phyloP scores from a whole-genome alignment of 2,797 vertebrate species.

The Gephyroberyx darwinii region DNA sequence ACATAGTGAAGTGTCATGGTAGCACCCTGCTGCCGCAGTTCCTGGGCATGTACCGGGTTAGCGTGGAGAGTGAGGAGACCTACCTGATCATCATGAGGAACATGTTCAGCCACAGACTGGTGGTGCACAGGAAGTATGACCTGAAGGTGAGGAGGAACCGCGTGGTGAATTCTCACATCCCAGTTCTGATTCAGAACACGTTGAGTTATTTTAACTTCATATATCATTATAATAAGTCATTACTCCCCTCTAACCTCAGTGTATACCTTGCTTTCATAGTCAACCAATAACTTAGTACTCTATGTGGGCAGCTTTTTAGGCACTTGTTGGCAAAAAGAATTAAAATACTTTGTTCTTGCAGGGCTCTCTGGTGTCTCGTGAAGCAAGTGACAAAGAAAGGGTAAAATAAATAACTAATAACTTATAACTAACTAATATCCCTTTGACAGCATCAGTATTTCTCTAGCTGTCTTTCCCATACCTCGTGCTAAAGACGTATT shows the following conservation, averaged over 20 bases:
- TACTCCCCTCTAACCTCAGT: background rate
- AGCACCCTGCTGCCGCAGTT: conserved; percentile 93
- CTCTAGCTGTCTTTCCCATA: background rate
- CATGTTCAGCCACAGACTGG: conserved; percentile 93
- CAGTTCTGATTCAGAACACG: background rate
- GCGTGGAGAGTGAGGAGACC: conserved; percentile 92
- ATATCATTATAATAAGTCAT: too few relatives aligned
- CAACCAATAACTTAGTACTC: too few relatives aligned
- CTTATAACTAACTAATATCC: fast-evolving
- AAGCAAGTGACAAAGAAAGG: conserved; percentile 97
- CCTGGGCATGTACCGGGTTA: conserved; percentile 94
- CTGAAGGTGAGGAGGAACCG: conserved; percentile 86
- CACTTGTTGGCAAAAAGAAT: background rate
- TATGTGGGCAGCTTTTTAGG: too few relatives aligned
- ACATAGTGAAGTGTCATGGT: conserved; percentile 95
- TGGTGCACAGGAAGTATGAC: conserved; percentile 94
- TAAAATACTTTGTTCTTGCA: conserved; percentile 57
- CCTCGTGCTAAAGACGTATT: conserved; percentile 3
- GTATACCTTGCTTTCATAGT: background rate
- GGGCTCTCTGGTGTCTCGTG: conserved; percentile 93
- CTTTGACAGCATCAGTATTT: background rate
- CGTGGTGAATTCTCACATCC: background rate
- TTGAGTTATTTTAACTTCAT: background rate
- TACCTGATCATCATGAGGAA: conserved; percentile 96
- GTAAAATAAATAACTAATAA: conserved; percentile 73